Percentiles rank a stretch among this genome's conserved stretches.
Conservation (phyloP, 1,140 invertebrate species). For the Drosophila tsacasi region DNA sequence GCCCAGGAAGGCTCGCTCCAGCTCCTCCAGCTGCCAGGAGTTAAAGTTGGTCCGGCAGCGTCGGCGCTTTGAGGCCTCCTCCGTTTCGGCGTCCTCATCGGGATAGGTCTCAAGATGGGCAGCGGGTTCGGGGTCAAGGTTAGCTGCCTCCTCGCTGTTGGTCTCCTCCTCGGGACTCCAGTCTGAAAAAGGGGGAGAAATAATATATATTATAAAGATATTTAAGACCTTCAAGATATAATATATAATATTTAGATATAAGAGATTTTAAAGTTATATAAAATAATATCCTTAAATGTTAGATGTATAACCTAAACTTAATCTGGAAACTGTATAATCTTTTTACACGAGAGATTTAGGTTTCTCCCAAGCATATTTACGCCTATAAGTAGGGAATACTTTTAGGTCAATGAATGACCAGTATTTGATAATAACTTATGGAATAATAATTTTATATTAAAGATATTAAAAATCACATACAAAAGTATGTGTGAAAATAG, state of each 20-base stretch:
- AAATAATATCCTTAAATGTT: neutral
- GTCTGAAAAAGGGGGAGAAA: neutral
- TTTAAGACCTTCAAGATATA: neutral
- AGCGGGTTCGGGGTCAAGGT: too few relatives aligned
- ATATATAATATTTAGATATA: neutral
- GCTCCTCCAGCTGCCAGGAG: slow-evolving; percentile 98
- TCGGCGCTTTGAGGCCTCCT: slow-evolving; percentile 88
- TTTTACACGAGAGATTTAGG: neutral
- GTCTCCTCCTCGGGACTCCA: slow-evolving; percentile 5
- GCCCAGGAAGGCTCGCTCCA: slow-evolving; percentile 97
- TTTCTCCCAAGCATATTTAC: neutral
- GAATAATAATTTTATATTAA: too few relatives aligned
- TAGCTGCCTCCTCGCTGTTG: slow-evolving; percentile 16
- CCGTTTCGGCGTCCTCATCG: slow-evolving; percentile 46
- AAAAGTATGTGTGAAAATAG: too few relatives aligned
- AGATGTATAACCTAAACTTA: too few relatives aligned
- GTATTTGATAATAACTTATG: neutral
- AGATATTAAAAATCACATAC: too few relatives aligned
- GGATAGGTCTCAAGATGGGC: too few relatives aligned
- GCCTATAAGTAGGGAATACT: neutral
- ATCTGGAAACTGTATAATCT: neutral
- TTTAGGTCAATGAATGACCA: neutral
- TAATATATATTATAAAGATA: neutral
- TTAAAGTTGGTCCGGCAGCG: slow-evolving; percentile 99
- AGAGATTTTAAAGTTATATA: neutral